These are phyloP conservation scores for pig (Sus scrofa) DNA, from an alignment of 2,113 vertebrate genomes.

Conservation along the genomic window T2T-Sscrofa CM000827.6:73096001-73096500, in stretches of 20 bases:
- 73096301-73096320: conserved; percentile 81
- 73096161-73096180: conserved; percentile 59
- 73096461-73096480: conserved; percentile 41
- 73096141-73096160: conserved; percentile 70
- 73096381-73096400: conserved; percentile 67
- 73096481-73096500: conserved; percentile 40
- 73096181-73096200: conserved; percentile 69
- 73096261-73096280: conserved; percentile 68
- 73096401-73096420: conserved; percentile 64
- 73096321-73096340: conserved; percentile 79
- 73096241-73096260: conserved; percentile 69
- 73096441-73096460: conserved; percentile 73
- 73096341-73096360: conserved; percentile 82
- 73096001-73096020: conserved; percentile 66
- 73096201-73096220: conserved; percentile 77
- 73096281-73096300: conserved; percentile 78
- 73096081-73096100: conserved; percentile 80
- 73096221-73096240: conserved; percentile 70
- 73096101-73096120: conserved; percentile 75
- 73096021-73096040: conserved; percentile 73
- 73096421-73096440: conserved; percentile 53
- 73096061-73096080: conserved; percentile 80
- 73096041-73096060: conserved; percentile 77
- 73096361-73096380: conserved; percentile 70
- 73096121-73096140: conserved; percentile 74